Evolutionary conservation across 2,113 vertebrate species (phyloP), one percentile per base, ranked within the genome.

Genomic region (Tautogolabrus adspersus): DNA sequence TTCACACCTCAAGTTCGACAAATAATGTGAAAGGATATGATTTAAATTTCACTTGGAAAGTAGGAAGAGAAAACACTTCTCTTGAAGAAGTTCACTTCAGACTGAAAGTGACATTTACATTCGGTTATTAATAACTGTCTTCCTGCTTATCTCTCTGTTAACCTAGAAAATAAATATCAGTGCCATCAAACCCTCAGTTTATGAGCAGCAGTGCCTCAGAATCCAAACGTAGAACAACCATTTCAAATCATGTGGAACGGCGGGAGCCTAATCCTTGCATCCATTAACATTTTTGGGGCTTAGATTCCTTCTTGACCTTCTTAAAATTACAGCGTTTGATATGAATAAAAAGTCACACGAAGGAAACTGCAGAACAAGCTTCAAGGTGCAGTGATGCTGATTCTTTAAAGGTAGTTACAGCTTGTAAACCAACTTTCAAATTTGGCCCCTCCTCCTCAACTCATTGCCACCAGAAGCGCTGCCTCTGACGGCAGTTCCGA

Each of bases 1-100:
- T 88, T 77, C 76, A 42, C 84, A 89, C 81, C 85, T 87, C 79
- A 46, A 74, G 80, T 86, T 88, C 63, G 74, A 81, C 83, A 88
- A 83, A 88, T 85, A 77, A 81, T 77, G 76, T 81, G 60, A 88
- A 60, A 83, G 72, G 57, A 87, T 83, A 57, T 61, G 69, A 85
- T 88, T 84, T 73, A 61, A 66, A 84, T 77, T 64, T 73, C 79
- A 66, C 73, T 57, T 8, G 12, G 56, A 67, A 78, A 74, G 66
- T 23, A 1, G 44, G 16, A 21, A 52, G 11, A 49, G 44, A 62
- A 78, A 64, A 15, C 42, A 54, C 26, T 66, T 56, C 61, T 66
- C 38, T 44, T 26, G 1, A 55, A 76, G 22, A 72, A 77, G 56
- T 80, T 75, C 23, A 60, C 30, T 30, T 60, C 18, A 30, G 61